Percentiles rank a stretch among this genome's conserved stretches.
Evolutionary conservation across 2,113 vertebrate genomes (phyloP).

Genomic region (Clarias magur): DNA sequence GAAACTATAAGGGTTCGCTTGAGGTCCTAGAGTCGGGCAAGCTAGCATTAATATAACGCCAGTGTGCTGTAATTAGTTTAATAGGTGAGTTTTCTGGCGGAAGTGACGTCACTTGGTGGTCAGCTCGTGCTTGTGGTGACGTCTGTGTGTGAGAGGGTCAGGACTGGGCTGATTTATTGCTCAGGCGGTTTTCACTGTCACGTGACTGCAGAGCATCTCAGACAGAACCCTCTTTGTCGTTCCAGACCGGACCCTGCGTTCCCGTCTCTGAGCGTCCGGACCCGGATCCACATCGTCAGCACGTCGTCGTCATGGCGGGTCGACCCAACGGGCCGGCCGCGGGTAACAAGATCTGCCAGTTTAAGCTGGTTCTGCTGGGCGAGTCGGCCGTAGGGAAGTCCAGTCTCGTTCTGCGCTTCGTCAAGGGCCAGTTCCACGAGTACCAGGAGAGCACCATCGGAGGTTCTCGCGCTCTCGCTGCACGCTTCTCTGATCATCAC

Average conservation of each 20-base stretch:
- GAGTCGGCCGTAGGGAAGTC: constrained; percentile 81
- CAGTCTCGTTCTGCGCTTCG: constrained; percentile 83
- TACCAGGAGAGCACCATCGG: constrained; percentile 90
- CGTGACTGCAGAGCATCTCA: background rate
- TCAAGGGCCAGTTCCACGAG: constrained; percentile 87
- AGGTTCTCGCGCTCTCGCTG: constrained; percentile 69
- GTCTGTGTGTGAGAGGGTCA: background rate
- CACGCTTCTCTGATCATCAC: background rate
- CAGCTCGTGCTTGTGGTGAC: background rate
- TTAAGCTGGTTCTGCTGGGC: constrained; percentile 82
- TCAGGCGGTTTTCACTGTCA: too few species aligned
- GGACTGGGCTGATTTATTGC: background rate
- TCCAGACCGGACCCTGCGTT: background rate
- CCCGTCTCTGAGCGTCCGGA: background rate
- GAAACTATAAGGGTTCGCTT: background rate
- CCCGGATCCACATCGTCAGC: background rate
- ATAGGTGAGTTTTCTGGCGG: background rate
- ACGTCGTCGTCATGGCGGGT: constrained; percentile 78
- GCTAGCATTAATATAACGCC: background rate
- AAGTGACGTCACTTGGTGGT: background rate
- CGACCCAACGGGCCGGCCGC: constrained; percentile 79
- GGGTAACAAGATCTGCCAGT: constrained; percentile 85
- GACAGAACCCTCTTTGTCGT: background rate
- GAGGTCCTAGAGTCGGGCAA: too few species aligned
- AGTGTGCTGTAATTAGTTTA: background rate